Conservation (phyloP, 2,888 invertebrate species). For the Himalopsyche anomala region DNA sequence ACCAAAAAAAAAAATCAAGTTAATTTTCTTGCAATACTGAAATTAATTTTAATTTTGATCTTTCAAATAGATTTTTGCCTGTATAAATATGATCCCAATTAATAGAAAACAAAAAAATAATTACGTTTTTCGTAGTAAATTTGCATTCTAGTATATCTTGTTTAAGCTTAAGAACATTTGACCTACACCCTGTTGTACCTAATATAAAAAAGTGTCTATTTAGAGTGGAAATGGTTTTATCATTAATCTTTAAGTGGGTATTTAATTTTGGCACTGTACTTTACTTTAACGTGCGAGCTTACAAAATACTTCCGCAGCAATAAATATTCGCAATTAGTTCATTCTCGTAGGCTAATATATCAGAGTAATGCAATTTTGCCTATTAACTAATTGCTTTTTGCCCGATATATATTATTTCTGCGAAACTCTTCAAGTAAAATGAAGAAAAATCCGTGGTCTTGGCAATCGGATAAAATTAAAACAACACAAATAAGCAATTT, state of each 20-base stretch:
- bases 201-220: too few species aligned
- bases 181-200: too few species aligned
- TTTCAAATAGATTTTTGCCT: too few species aligned
- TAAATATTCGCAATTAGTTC: constrained; percentile 49
- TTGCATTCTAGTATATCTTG: too few species aligned
- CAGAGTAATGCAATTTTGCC: constrained; percentile 46
- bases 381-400: constrained; percentile 55
- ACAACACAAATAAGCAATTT: neutral
- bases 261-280: constrained; percentile 29
- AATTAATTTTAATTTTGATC: too few species aligned
- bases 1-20: too few species aligned
- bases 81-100: too few species aligned
- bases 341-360: constrained; percentile 31
- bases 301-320: constrained; percentile 49
- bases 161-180: too few species aligned
- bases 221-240: too few species aligned
- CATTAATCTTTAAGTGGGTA: neutral
- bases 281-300: constrained; percentile 37
- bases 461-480: constrained; percentile 1
- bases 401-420: neutral
- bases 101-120: too few species aligned
- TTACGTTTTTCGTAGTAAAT: too few species aligned
- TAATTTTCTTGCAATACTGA: too few species aligned
- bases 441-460: neutral
- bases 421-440: neutral